Evolutionary conservation across 1,140 invertebrate species (phyloP).

Genomic region (Orius laevigatus): DNA sequence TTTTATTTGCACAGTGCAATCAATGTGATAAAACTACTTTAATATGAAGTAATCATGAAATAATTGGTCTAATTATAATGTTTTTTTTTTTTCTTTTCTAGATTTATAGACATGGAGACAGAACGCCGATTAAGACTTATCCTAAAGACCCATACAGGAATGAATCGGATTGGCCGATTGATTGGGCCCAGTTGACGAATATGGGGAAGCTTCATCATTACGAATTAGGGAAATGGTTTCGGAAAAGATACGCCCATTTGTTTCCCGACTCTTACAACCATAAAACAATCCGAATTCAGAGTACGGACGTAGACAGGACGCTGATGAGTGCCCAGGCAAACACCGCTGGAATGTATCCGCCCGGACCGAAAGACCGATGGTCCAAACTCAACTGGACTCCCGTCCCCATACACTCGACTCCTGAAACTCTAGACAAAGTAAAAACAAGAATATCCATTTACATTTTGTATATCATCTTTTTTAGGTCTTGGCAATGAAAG

Average conservation of each 20-base stretch:
- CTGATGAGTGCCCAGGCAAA: slow-evolving; percentile 75
- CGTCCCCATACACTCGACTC: slow-evolving; percentile 68
- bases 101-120: slow-evolving; percentile 65
- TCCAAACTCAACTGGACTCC: slow-evolving; percentile 63
- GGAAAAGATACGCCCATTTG: slow-evolving; percentile 41
- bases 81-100: slow-evolving; percentile 21
- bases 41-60: no score
- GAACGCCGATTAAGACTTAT: slow-evolving; percentile 56
- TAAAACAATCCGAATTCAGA: slow-evolving; percentile 46
- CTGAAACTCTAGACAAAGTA: slow-evolving; percentile 46
- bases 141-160: slow-evolving; percentile 60
- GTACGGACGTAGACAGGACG: slow-evolving; percentile 73
- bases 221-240: slow-evolving; percentile 40
- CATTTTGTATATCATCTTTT: slow-evolving; percentile 11
- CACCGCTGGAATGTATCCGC: slow-evolving; percentile 62
- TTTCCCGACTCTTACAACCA: slow-evolving; percentile 38
- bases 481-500: slow-evolving; percentile 37
- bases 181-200: slow-evolving; percentile 63
- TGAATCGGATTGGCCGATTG: slow-evolving; percentile 50
- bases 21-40: no score
- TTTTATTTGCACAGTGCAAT: no score
- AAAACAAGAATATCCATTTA: slow-evolving; percentile 5
- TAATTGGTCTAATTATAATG: no score
- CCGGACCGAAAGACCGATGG: slow-evolving; percentile 40
- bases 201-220: slow-evolving; percentile 48